These are phyloP conservation scores for Spialia ferax DNA, from an alignment of 2,888 invertebrate genomes.

Conservation along the genomic window DNA sequence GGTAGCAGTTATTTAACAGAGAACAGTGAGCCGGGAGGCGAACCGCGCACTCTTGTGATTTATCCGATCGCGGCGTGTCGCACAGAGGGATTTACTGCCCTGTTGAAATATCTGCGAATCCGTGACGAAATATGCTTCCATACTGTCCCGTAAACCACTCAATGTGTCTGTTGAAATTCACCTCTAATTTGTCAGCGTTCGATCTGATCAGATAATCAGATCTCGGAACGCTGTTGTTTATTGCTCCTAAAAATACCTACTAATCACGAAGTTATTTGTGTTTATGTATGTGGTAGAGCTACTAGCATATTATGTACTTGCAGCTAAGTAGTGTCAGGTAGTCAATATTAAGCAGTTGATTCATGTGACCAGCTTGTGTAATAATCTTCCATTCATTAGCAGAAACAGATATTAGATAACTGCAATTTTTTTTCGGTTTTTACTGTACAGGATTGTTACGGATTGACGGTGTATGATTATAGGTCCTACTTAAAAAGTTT, in stretches of 20 bases:
- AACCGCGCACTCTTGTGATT: constrained; percentile 79
- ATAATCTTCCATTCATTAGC: no score
- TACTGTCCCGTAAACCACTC: constrained; percentile 52
- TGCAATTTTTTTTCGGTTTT: no score
- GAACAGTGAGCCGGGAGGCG: constrained; percentile 62
- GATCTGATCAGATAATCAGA: constrained; percentile 40
- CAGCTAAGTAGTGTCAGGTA: no score
- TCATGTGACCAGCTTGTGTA: no score
- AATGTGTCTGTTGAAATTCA: constrained; percentile 57
- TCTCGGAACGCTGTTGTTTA: constrained; percentile 40
- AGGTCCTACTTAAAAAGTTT: no score
- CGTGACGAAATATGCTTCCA: constrained; percentile 63
- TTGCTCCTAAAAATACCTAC: constrained; percentile 29
- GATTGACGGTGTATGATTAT: no score
- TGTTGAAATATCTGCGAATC: constrained; percentile 76
- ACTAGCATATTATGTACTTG: no score
- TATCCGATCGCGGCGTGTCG: constrained; percentile 64
- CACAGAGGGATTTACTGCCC: constrained; percentile 68
- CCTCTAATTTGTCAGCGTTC: constrained; percentile 56
- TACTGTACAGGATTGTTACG: no score
- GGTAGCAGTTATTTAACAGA: constrained; percentile 80
- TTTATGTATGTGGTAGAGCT: no score
- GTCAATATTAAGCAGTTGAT: no score
- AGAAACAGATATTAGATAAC: no score
- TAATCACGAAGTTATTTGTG: neutral